A percentile compares a stretch with the other conserved stretches of the same genome.
Conservation (phyloP, 2,888 invertebrate genomes). For the Athalia cordata region DNA sequence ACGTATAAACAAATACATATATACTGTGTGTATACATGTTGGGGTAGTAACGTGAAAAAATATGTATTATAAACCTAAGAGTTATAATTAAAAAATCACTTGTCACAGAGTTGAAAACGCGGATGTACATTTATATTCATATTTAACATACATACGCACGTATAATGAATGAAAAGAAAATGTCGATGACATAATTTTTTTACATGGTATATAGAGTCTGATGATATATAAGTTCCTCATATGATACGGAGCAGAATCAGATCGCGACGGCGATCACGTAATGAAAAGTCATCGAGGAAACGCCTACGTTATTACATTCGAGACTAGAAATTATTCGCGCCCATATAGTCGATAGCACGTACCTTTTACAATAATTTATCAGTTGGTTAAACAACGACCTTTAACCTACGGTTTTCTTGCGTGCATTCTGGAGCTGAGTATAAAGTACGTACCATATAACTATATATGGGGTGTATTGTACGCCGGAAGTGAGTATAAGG, state of each 20-base stretch:
- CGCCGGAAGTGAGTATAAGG: too few species aligned
- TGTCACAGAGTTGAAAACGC: conserved; percentile 29
- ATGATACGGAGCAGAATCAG: too few species aligned
- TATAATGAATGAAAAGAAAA: not conserved
- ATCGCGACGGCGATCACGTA: too few species aligned
- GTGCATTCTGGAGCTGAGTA: conserved; percentile 48
- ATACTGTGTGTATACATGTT: not conserved
- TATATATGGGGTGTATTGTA: too few species aligned
- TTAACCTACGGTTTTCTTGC: conserved; percentile 63
- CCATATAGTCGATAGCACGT: conserved; percentile 1
- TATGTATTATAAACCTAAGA: conserved; percentile 8
- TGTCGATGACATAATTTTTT: not conserved
- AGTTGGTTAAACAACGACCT: conserved; percentile 59
- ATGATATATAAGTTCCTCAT: too few species aligned
- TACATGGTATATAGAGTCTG: too few species aligned
- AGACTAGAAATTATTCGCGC: not conserved
- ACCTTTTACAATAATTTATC: conserved; percentile 51
- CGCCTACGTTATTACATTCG: conserved; percentile 4
- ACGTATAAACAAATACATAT: too few species aligned
- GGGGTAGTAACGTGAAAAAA: conserved; percentile 16
- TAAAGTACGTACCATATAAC: too few species aligned
- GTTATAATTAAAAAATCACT: conserved; percentile 39
- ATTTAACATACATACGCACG: not conserved
- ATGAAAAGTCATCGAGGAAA: conserved; percentile 19
- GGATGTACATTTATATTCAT: conserved; percentile 11